These are phyloP conservation scores for Microctenopoma steveboyesi DNA, from an alignment of 2,797 vertebrate species.

Conservation along the genomic window DNA sequence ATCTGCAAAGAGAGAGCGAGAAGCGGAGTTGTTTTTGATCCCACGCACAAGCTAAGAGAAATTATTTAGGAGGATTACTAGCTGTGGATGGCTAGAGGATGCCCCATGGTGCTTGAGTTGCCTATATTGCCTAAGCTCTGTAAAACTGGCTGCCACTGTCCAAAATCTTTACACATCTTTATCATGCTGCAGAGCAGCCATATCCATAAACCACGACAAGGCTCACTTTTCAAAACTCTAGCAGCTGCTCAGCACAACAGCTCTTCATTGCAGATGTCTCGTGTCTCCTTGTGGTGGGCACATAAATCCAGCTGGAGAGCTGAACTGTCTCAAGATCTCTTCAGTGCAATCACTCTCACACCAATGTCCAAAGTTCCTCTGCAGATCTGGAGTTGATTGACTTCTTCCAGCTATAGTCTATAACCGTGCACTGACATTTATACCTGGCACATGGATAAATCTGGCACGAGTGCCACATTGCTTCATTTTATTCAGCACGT, in stretches of 20 bases:
- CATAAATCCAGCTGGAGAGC: slow-evolving; percentile 42
- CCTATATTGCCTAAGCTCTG: slow-evolving; percentile 1
- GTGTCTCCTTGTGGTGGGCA: slow-evolving; percentile 16
- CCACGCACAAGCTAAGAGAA: slow-evolving; percentile 10
- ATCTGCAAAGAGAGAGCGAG: slow-evolving; percentile 6
- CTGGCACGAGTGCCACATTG: background rate
- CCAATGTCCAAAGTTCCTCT: slow-evolving; percentile 40
- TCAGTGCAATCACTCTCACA: slow-evolving; percentile 41
- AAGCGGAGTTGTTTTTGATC: background rate
- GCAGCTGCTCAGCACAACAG: slow-evolving; percentile 29
- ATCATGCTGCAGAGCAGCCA: slow-evolving; percentile 4
- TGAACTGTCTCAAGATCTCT: slow-evolving; percentile 37
- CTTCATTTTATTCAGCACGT: slow-evolving; percentile 21
- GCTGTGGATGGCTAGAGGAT: background rate
- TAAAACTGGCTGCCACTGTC: background rate
- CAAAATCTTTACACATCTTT: slow-evolving; percentile 20
- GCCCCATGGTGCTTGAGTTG: background rate
- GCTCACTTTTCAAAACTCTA: slow-evolving; percentile 33
- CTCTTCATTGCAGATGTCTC: slow-evolving; percentile 45
- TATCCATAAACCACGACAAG: slow-evolving; percentile 26
- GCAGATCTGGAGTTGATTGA: slow-evolving; percentile 44
- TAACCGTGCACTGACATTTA: slow-evolving; percentile 41
- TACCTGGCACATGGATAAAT: slow-evolving; percentile 37
- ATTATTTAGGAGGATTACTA: slow-evolving; percentile 12
- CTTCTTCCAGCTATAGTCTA: slow-evolving; percentile 21